Conservation (phyloP, 2,113 vertebrate genomes). For the Rhinolophus ferrumequinum region DNA sequence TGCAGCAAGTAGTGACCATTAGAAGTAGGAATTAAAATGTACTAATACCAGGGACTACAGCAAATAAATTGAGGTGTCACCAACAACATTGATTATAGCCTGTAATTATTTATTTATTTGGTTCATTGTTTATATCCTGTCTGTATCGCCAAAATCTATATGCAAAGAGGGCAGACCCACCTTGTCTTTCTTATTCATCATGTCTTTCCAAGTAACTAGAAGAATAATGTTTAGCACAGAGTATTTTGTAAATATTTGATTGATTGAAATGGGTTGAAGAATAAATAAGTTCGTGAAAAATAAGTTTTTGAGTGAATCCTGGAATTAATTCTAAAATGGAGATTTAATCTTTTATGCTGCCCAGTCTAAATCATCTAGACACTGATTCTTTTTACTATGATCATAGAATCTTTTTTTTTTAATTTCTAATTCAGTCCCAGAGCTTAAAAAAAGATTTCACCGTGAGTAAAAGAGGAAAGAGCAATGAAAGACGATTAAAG, state of each 20-base stretch:
- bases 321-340: not conserved
- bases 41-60: not conserved
- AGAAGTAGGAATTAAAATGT: conserved; percentile 11
- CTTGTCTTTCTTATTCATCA: not conserved
- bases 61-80: not conserved
- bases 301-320: not conserved
- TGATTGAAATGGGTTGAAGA: not conserved
- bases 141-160: not conserved
- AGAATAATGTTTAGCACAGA: not conserved
- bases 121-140: not conserved
- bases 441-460: not conserved
- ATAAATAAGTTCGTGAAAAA: not conserved
- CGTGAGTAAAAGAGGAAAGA: not conserved
- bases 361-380: not conserved
- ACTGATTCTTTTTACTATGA: not conserved
- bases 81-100: not conserved
- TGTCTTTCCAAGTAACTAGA: not conserved
- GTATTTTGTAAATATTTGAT: not conserved
- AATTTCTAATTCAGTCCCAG: not conserved
- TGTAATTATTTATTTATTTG: conserved; percentile 24
- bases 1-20: not conserved
- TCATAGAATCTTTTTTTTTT: not conserved
- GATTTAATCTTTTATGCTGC: not conserved
- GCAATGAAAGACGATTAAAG: not conserved
- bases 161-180: not conserved